These are phyloP conservation scores for Bettongia penicillata DNA, from an alignment of 2,113 vertebrate species.

Conservation along the genomic window DNA sequence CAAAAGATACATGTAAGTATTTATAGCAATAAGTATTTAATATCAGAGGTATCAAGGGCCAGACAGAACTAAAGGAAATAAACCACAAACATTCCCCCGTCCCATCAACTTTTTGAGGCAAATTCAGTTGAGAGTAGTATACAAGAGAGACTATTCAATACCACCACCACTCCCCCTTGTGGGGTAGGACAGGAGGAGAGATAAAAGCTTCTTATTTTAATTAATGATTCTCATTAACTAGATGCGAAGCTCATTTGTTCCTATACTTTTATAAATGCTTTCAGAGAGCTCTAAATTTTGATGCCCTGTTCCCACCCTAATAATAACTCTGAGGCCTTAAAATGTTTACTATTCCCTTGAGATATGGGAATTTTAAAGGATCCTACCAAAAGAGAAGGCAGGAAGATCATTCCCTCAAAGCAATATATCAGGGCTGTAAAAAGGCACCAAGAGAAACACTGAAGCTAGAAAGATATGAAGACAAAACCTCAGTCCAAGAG, in stretches of 20 bases:
- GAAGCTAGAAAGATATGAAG: conserved; percentile 10
- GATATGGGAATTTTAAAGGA: conserved; percentile 22
- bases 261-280: not conserved
- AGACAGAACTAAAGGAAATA: not conserved
- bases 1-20: conserved; percentile 28
- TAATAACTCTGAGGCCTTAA: not conserved
- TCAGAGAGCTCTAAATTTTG: not conserved
- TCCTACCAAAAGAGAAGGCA: not conserved
- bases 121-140: not conserved
- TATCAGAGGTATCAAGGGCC: not conserved
- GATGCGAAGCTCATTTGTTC: not conserved
- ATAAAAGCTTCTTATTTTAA: not conserved
- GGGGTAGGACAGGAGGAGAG: not conserved
- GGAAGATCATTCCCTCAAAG: not conserved
- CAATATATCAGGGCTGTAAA: not conserved
- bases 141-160: not conserved
- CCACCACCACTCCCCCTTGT: not conserved
- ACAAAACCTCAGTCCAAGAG: not conserved
- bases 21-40: conserved; percentile 22
- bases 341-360: conserved; percentile 34
- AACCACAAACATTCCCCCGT: not conserved
- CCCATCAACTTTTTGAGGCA: not conserved
- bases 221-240: not conserved
- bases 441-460: conserved; percentile 23
- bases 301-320: not conserved